Conservation (phyloP, 2,113 vertebrate species). For the Cephalopterus ornatus region DNA sequence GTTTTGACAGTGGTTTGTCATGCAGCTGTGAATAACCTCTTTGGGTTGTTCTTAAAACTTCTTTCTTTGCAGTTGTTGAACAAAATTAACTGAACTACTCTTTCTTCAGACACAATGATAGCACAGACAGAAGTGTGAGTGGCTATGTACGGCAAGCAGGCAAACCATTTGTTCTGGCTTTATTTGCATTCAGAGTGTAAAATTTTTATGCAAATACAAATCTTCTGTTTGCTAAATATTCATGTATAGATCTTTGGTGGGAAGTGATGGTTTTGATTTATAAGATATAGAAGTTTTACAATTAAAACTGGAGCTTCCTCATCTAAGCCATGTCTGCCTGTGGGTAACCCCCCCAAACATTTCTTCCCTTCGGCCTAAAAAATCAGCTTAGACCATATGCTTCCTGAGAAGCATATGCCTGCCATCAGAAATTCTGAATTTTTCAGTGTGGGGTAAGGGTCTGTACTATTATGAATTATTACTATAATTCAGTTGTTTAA, state of each 20-base stretch:
- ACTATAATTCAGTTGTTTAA: neutral
- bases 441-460: neutral
- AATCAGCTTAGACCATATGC: neutral
- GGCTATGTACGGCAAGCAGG: neutral
- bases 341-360: neutral
- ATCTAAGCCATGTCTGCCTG: neutral
- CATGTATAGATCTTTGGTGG: neutral
- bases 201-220: neutral
- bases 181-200: neutral
- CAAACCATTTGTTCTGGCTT: neutral
- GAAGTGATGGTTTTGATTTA: neutral
- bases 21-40: slow-evolving; percentile 62
- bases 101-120: slow-evolving; percentile 32
- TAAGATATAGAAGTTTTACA: neutral
- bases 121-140: neutral
- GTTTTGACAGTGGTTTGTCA: slow-evolving; percentile 74
- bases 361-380: neutral
- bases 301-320: neutral
- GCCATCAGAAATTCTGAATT: neutral
- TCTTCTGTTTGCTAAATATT: neutral
- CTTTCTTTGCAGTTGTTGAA: slow-evolving; percentile 59
- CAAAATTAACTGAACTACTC: slow-evolving; percentile 31
- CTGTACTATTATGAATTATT: neutral
- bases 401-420: neutral
- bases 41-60: slow-evolving; percentile 68